phyloP scores from a whole-genome alignment of 2,113 vertebrate genomes.

The Stegastes partitus region DNA sequence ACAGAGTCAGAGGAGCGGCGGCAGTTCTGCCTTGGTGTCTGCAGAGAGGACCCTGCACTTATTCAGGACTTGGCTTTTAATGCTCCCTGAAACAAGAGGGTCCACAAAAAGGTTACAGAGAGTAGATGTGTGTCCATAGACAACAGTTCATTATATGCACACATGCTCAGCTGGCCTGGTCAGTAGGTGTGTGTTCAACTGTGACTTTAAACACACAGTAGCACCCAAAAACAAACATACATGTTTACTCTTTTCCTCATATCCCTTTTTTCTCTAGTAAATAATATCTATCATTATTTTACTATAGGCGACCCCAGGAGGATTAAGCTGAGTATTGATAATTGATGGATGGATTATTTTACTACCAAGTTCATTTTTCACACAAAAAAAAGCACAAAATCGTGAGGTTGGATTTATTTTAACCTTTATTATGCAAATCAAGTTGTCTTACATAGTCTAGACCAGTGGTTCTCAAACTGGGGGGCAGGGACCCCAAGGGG shows the following conservation, averaged over 20 bases:
- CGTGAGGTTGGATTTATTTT: not conserved
- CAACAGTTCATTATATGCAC: no score
- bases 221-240: no score
- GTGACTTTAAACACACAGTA: slow-evolving; percentile 1
- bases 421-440: not conserved
- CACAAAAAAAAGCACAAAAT: not conserved
- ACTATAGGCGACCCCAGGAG: no score
- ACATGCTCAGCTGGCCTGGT: slow-evolving; percentile 13
- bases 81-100: slow-evolving; percentile 27
- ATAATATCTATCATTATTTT: no score
- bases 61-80: slow-evolving; percentile 31
- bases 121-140: slow-evolving; percentile 4
- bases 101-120: not conserved
- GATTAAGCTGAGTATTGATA: no score
- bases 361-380: no score
- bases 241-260: not conserved
- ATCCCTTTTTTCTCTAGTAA: no score
- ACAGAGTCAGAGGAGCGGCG: slow-evolving; percentile 20
- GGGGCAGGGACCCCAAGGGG: no score
- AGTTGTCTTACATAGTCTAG: not conserved
- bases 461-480: no score
- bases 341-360: no score
- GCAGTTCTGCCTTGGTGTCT: slow-evolving; percentile 23
- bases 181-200: slow-evolving; percentile 68
- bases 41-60: slow-evolving; percentile 21